Evolutionary conservation across 2,113 vertebrate species (phyloP), one percentile per base, ranked within the genome.

Genomic region (Tachycineta bicolor): DNA sequence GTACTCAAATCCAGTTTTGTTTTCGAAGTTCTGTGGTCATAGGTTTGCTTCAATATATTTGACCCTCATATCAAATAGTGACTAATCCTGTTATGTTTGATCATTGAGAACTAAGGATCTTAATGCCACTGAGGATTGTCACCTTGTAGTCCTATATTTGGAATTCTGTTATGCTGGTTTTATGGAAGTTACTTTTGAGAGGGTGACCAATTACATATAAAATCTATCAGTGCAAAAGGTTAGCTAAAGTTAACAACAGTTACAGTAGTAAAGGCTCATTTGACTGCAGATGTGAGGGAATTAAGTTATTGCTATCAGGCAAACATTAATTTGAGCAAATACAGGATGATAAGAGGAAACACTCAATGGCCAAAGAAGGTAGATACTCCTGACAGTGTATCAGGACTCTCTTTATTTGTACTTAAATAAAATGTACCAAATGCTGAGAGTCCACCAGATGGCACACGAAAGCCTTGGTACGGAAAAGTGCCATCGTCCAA

Each of bases 391-490:
- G 46, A 74, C 12, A 39, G 18, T 28, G 1, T n/a, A 21, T 44
- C 14, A 26, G 16, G 17, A 9, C 14, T 67, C 37, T 34, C 31
- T 62, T 5, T 44, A 2, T 83, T 74, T 60, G 24, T 68, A 24
- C 15, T 11, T 65, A 23, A 77, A 17, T 8, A 43, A 85, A 67
- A 31, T 49, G 25, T 62, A 46, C 39, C 23, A 47, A 73, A 39
- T 91, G 90, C 94, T 87, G 87, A 69, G 73, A 44, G 29, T 63
- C 74, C 98, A 97, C 95, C 87, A 98, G 98, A 90, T 97, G 98
- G 97, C 96, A 96, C 76, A 78, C 85, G 17, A 94, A 96, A 98
- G 70, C 97, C 94, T 96, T 93, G 53, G 41, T 91, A 79, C 0
- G 1, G 50, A 34, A 25, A 64, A 86, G 22, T 62, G 22, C 19